These are phyloP conservation scores for Antechinus stuartii DNA, from an alignment of 2,113 vertebrate species.

Conservation along the genomic window DNA sequence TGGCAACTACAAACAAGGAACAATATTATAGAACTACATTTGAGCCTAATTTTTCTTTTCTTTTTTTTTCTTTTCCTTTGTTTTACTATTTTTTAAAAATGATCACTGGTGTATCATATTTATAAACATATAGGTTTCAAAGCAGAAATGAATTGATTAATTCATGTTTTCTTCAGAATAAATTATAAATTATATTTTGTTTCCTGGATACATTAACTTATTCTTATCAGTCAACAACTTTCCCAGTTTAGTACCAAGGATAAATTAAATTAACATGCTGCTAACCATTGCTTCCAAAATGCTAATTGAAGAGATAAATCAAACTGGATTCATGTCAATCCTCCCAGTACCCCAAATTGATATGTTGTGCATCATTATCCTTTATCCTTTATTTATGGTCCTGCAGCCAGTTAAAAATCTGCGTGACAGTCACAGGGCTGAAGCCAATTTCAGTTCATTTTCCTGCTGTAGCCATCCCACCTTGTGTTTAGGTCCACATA, in stretches of 20 bases:
- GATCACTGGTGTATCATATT: not conserved
- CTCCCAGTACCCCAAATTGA: not conserved
- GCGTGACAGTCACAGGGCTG: not conserved
- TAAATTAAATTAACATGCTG: not conserved
- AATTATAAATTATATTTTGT: not conserved
- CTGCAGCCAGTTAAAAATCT: not conserved
- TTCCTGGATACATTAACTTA: not conserved
- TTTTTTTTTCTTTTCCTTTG: too few species aligned
- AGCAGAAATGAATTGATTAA: not conserved
- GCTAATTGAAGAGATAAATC: not conserved
- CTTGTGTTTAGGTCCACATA: fast-evolving
- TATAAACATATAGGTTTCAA: not conserved
- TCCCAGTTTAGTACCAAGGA: too few species aligned
- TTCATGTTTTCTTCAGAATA: not conserved
- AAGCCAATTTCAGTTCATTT: not conserved
- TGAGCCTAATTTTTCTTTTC: too few species aligned
- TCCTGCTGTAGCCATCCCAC: fast-evolving
- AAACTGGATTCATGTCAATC: not conserved
- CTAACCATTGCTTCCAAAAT: not conserved
- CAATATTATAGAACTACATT: not conserved
- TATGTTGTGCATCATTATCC: not conserved
- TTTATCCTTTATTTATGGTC: not conserved
- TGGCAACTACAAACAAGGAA: too few species aligned
- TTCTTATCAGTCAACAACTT: not conserved
- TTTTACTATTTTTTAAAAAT: not conserved